Evolutionary conservation across 2,113 vertebrate species (phyloP), one percentile per base, ranked within the genome.

Genomic region (Epinephelus cyanopodus): DNA sequence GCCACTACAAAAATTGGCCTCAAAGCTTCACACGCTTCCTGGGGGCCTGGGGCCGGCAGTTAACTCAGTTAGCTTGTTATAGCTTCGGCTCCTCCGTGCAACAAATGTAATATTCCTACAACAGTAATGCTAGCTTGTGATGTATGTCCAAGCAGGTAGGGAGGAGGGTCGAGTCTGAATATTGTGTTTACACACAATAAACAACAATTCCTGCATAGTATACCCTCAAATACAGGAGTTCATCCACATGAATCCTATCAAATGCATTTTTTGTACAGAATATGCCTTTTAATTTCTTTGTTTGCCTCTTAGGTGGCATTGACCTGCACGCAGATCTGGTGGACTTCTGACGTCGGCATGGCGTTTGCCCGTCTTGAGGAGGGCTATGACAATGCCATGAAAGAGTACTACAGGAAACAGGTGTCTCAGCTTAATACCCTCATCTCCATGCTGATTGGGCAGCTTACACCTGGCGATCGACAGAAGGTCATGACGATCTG

Each of bases 401-500:
- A 96, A 88, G 98, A 99, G 2, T 99, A 97, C 87, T 95, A 96
- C 81, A 99, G 94, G 94, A 99, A 99, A 74, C 98, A 99, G 91
- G 97, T 99, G 89, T 87, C 91, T 69, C 98, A 99, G 92, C 96
- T 99, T 81, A 98, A 97, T 92, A 96, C 95, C 0, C 97, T 99
- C 0, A 97, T 99, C 89, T 96, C 95, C 19, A 95, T 99, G 97
- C 95, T 99, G 79, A 89, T 97, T 3, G 97, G 98, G 4, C 95
- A 96, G 82, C 97, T 99, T 27, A 97, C 97, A 7, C 93, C 94
- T 4, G 98, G 97, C 0, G 96, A 99, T 87, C 93, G 98, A 42
- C 98, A 99, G 95, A 99, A 99, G 79, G 94, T 99, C 89, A 99
- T 98, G 98, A 99, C 98, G 89, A 95, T 99, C 87, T 99, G 98